These are phyloP conservation scores for Orius insidiosus DNA, from an alignment of 1,140 invertebrate species.

Conservation along the genomic window DNA sequence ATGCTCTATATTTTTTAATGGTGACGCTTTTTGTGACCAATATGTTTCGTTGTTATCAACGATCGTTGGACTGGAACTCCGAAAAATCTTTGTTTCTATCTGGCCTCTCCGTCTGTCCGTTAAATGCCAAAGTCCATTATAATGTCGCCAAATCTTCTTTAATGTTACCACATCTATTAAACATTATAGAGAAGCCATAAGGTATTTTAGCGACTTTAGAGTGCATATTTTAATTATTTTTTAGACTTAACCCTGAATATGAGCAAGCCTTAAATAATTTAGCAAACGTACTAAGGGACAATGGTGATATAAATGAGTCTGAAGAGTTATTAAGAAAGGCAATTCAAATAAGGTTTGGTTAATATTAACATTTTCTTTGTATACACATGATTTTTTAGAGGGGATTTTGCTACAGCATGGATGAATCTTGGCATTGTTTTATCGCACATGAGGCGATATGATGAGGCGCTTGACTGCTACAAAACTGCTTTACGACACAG, in stretches of 20 bases:
- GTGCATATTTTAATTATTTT: conserved; percentile 11
- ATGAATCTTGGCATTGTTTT: conserved; percentile 94
- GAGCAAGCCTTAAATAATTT: conserved; percentile 96
- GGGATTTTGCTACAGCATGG: conserved; percentile 87
- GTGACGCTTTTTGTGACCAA: conserved; percentile 34
- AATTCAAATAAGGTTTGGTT: conserved; percentile 56
- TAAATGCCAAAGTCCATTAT: conserved; percentile 92
- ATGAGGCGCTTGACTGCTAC: conserved; percentile 64
- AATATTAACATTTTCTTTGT: too few relatives aligned
- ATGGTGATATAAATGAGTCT: conserved; percentile 51
- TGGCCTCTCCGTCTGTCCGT: conserved; percentile 56
- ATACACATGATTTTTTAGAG: conserved; percentile 37
- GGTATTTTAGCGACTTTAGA: conserved; percentile 26
- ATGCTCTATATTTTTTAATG: conserved; percentile 23
- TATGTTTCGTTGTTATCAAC: conserved; percentile 40
- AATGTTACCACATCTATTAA: conserved; percentile 41
- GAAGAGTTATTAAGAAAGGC: conserved; percentile 58
- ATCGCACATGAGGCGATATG: conserved; percentile 47
- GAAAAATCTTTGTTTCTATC: conserved; percentile 56
- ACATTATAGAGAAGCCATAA: conserved; percentile 62
- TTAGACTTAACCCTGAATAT: conserved; percentile 70
- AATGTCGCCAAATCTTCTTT: conserved; percentile 67
- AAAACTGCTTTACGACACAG: conserved; percentile 55
- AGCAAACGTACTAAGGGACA: conserved; percentile 76
- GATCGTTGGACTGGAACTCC: conserved; percentile 61